These are phyloP conservation scores for Daubentonia madagascariensis DNA, from an alignment of 2,113 vertebrate species.

Conservation along the genomic window DNA sequence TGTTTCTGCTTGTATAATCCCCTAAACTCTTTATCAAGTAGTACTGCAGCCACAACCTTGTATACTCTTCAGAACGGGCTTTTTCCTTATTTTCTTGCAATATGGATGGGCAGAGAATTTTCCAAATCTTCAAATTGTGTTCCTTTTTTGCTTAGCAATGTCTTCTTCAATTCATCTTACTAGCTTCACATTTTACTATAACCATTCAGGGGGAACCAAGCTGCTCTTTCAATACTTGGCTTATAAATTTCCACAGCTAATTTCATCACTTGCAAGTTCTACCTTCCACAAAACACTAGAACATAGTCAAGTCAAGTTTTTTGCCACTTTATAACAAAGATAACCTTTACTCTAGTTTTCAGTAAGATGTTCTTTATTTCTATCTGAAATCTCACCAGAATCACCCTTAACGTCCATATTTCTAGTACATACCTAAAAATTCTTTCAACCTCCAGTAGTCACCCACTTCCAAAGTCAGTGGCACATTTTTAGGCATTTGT, in stretches of 20 bases:
- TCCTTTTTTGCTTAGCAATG: neutral
- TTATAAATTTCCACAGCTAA: neutral
- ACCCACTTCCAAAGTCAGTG: neutral
- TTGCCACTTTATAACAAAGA: neutral
- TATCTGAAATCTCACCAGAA: neutral
- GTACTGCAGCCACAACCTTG: neutral
- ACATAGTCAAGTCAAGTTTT: neutral
- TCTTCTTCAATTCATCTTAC: neutral
- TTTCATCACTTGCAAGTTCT: neutral
- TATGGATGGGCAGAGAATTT: neutral
- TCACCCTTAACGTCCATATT: neutral
- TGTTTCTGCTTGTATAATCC: neutral
- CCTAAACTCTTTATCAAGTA: neutral
- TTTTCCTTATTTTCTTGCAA: neutral
- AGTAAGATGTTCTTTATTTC: neutral
- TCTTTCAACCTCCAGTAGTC: neutral
- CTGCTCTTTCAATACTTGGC: neutral
- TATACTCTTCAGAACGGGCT: neutral
- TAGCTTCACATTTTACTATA: rapidly evolving
- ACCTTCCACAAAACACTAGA: neutral
- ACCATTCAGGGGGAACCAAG: neutral
- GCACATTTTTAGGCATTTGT: neutral
- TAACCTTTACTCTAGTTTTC: neutral
- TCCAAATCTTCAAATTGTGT: neutral
- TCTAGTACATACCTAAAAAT: neutral